Evolutionary conservation across 2,113 vertebrate genomes (phyloP).

Genomic region (Oceanodroma tethys): DNA sequence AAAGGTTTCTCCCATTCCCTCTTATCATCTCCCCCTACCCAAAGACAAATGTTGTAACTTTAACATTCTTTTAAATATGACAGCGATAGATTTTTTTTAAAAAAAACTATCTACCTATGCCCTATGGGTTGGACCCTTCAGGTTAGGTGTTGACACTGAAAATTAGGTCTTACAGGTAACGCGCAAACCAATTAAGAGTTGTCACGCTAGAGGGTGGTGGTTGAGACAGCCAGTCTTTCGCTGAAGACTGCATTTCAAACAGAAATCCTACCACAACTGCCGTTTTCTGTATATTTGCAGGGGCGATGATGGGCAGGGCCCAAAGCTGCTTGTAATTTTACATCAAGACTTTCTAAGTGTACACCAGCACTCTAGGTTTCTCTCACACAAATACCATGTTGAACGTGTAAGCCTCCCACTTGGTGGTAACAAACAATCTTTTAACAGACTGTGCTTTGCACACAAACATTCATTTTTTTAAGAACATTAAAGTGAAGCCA

Average conservation of each 20-base stretch:
- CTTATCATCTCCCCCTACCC: not conserved
- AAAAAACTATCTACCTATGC: slow-evolving; percentile 20
- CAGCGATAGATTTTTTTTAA: not conserved
- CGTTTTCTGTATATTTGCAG: not conserved
- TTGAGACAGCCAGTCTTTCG: not conserved
- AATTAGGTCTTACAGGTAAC: slow-evolving; percentile 7
- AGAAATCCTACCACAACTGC: not conserved
- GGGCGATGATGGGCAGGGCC: not conserved
- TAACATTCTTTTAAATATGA: slow-evolving; percentile 54
- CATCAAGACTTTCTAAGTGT: slow-evolving; percentile 16
- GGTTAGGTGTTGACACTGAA: slow-evolving; percentile 59
- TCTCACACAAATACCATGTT: slow-evolving; percentile 11
- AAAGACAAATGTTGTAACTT: slow-evolving; percentile 38
- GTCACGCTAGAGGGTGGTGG: not conserved
- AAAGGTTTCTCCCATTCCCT: slow-evolving; percentile 19
- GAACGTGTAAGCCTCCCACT: slow-evolving; percentile 47
- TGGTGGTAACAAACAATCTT: slow-evolving; percentile 63
- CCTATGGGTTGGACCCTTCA: slow-evolving; percentile 49
- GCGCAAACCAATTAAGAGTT: not conserved
- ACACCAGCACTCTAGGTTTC: slow-evolving; percentile 44
- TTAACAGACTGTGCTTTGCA: slow-evolving; percentile 77
- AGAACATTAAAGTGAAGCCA: slow-evolving; percentile 75
- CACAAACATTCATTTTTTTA: slow-evolving; percentile 78
- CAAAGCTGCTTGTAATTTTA: slow-evolving; percentile 41
- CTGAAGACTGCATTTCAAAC: not conserved